These are phyloP conservation scores for Nyctibius bracteatus DNA, from an alignment of 2,113 vertebrate genomes.

Conservation along the genomic window DNA sequence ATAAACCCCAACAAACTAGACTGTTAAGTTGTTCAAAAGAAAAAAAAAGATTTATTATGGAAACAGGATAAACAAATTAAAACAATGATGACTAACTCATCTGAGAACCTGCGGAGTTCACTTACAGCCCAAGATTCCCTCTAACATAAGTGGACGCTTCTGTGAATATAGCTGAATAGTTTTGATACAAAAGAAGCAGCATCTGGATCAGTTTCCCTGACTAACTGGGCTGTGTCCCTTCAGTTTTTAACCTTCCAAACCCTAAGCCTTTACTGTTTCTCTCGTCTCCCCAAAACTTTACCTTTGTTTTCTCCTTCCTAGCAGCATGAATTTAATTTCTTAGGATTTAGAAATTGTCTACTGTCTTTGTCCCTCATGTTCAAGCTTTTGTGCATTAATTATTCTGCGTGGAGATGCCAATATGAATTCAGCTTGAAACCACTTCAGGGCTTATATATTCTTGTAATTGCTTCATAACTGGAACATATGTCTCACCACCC, in stretches of 20 bases:
- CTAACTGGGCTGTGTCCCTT: background rate
- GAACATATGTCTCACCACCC: slow-evolving; percentile 52
- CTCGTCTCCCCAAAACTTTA: background rate
- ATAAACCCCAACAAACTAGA: background rate
- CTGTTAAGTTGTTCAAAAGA: background rate
- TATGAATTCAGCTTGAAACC: slow-evolving; percentile 18
- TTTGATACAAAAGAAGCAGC: background rate
- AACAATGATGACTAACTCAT: slow-evolving; percentile 17
- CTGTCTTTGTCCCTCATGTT: background rate
- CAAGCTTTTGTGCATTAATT: background rate
- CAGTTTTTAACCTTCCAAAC: background rate
- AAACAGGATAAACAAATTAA: slow-evolving; percentile 34
- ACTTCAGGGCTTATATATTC: slow-evolving; percentile 57
- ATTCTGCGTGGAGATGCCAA: background rate
- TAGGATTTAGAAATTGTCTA: background rate
- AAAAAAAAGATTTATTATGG: background rate
- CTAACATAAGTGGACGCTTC: background rate
- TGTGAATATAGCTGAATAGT: background rate
- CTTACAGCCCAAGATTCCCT: background rate
- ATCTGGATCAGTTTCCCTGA: background rate
- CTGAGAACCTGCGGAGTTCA: background rate
- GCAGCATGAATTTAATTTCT: background rate
- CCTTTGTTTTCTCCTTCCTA: background rate
- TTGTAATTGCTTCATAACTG: slow-evolving; percentile 47
- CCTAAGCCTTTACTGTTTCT: background rate